Base-by-base conservation (phyloP, 2,113 vertebrate genomes). In the Ammodytes dubius region DNA sequence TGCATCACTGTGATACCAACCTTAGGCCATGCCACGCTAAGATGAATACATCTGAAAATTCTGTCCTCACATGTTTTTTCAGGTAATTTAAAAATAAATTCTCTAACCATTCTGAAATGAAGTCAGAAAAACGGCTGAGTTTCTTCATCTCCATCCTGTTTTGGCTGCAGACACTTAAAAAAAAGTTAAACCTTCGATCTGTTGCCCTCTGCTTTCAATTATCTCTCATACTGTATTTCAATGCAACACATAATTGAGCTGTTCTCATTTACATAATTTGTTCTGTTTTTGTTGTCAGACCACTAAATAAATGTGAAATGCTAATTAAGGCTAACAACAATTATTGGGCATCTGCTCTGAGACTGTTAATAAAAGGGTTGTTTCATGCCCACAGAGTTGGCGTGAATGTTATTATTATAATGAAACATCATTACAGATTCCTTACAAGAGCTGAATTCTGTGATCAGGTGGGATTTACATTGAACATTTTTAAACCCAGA, bases 1-100 rank as follows among this genome's bases (percentile, higher is more conserved):
- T 85, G 82, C 68, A 46, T 65, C 67, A 66, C n/a, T 49, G 39
- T 74, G 74, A 88, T 79, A 77, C 72, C 58, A 58, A 56, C 77
- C 71, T 54, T 13, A 82, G 71, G 79, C n/a, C 39, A 77, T 40
- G 45, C n/a, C 8, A 67, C 27, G 9, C 39, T 78, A 52, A 81
- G 42, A 77, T 60, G 42, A 61, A n/a, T 1, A 27, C 57, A 50
- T 49, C 9, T 2, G 27, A 79, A 58, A 47, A 14, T 39, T 54
- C 13, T 56, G 71, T 56, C 15, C 11, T 35, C 8, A 63, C 40
- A 12, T 3, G 11, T 46, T 40, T 40, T 49, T 40, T 27, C 4
- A 14, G 1, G 15, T 12, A 9, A 6, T 52, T 74, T 73, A n/a
- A 27, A 27, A 27, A 50, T 53, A n/a, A 67, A 17, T 15, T 67